Percentiles rank a stretch among this genome's conserved stretches.
Evolutionary conservation across 2,797 vertebrate genomes (phyloP).

Genomic region (Thunnus albacares): DNA sequence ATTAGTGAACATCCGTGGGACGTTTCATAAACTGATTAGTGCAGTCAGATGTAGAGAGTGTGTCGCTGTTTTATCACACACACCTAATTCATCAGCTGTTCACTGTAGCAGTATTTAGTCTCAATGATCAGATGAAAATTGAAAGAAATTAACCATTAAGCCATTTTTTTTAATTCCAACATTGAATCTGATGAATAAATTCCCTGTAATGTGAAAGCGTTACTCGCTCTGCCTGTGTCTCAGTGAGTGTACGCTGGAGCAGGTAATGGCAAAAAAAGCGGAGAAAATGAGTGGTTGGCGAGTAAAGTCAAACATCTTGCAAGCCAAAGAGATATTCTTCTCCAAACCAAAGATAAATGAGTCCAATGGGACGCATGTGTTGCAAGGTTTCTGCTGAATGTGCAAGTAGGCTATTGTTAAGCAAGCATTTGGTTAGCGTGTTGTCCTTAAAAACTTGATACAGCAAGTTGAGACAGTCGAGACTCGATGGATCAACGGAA

Average conservation of each 20-base stretch:
- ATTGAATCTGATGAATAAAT: not conserved
- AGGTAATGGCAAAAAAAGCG: not conserved
- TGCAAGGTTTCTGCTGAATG: slow-evolving; percentile 1
- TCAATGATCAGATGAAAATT: not conserved
- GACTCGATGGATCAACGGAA: no score
- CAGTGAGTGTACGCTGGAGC: not conserved
- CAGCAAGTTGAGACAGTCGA: no score
- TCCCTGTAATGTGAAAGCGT: not conserved
- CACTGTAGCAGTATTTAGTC: not conserved
- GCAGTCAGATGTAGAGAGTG: not conserved
- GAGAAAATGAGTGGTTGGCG: not conserved
- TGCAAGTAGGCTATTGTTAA: not conserved
- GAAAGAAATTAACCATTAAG: not conserved
- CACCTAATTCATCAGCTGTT: not conserved
- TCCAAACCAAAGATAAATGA: not conserved
- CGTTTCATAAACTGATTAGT: not conserved
- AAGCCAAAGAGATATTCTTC: not conserved
- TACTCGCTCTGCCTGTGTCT: not conserved
- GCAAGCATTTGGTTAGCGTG: not conserved
- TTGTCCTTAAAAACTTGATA: not conserved
- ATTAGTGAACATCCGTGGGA: slow-evolving; percentile 19
- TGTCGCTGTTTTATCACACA: slow-evolving; percentile 4
- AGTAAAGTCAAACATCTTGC: not conserved
- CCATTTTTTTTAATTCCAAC: not conserved
- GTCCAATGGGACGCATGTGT: not conserved